Percentiles rank a stretch among this genome's conserved stretches.
These are phyloP conservation scores for Herpetotheres cachinnans DNA, from an alignment of 2,113 vertebrate genomes.

Conservation along the genomic window DNA sequence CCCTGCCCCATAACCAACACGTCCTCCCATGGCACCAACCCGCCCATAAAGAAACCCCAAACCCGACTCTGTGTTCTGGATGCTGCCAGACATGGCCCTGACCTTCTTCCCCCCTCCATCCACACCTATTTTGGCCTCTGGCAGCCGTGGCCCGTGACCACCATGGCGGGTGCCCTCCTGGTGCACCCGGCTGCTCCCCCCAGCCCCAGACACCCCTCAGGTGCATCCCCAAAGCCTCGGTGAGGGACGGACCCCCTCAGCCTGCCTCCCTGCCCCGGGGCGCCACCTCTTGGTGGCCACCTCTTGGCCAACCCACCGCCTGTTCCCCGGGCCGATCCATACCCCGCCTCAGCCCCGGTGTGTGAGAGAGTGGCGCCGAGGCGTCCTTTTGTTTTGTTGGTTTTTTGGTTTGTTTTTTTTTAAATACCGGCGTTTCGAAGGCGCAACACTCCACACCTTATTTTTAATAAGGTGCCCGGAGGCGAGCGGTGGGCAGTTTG, in stretches of 20 bases:
- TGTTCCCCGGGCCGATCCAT: rapidly evolving
- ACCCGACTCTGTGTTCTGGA: background rate
- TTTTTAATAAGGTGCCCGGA: rapidly evolving
- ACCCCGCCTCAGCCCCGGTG: background rate
- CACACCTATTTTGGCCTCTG: rapidly evolving
- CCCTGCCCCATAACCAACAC: background rate
- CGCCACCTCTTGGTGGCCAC: background rate
- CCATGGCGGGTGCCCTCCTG: no score
- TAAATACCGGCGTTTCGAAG: background rate
- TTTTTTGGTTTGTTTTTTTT: no score
- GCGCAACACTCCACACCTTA: background rate
- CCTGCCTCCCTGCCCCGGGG: background rate
- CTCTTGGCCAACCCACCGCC: no score
- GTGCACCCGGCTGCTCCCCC: rapidly evolving
- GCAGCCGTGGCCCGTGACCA: rapidly evolving
- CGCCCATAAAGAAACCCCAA: rapidly evolving
- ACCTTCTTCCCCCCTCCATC: background rate
- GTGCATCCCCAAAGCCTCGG: rapidly evolving
- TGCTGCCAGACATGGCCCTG: background rate
- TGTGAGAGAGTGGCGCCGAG: background rate
- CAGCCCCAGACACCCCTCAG: background rate
- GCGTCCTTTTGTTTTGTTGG: no score
- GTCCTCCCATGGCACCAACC: rapidly evolving
- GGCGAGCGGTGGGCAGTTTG: rapidly evolving
- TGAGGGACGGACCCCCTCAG: background rate